Evolutionary conservation across 2,888 invertebrate species (phyloP).

Genomic region (Lycaena phlaeas): DNA sequence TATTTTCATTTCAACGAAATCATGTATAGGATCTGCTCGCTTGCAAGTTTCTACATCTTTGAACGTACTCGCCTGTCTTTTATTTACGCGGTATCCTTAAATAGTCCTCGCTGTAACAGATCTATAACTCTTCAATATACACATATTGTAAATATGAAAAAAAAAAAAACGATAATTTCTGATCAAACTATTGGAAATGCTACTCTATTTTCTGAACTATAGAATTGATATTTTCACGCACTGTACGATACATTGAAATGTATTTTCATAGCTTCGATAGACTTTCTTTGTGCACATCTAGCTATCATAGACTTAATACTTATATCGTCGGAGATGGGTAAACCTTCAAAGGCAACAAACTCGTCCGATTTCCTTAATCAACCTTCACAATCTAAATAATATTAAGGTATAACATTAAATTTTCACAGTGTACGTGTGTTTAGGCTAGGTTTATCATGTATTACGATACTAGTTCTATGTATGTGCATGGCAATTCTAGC

Average conservation of each 20-base stretch:
- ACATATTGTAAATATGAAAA: constrained; percentile 49
- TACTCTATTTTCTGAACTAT: constrained; percentile 59
- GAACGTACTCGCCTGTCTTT: constrained; percentile 10
- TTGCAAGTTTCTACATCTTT: constrained; percentile 13
- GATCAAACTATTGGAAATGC: constrained; percentile 56
- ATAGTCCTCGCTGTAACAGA: constrained; percentile 27
- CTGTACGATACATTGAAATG: constrained; percentile 50
- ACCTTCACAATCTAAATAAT: constrained; percentile 41
- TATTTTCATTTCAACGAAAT: constrained; percentile 14
- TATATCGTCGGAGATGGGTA: constrained; percentile 32
- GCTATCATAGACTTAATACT: constrained; percentile 31
- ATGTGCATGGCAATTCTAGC: constrained; percentile 66
- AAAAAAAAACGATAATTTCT: constrained; percentile 57
- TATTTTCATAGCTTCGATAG: constrained; percentile 65
- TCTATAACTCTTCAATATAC: constrained; percentile 54
- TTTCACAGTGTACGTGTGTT: constrained; percentile 63
- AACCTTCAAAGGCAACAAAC: constrained; percentile 32
- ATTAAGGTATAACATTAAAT: constrained; percentile 41
- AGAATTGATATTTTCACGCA: constrained; percentile 58
- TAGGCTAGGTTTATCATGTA: constrained; percentile 55
- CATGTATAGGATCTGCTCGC: constrained; percentile 21
- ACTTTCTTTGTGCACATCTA: constrained; percentile 51
- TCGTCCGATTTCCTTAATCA: constrained; percentile 36
- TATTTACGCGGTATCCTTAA: constrained; percentile 2
- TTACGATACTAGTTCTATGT: constrained; percentile 48